phyloP scores from a whole-genome alignment of 1,140 invertebrate species.

The Anoplolepis gracilipes region DNA sequence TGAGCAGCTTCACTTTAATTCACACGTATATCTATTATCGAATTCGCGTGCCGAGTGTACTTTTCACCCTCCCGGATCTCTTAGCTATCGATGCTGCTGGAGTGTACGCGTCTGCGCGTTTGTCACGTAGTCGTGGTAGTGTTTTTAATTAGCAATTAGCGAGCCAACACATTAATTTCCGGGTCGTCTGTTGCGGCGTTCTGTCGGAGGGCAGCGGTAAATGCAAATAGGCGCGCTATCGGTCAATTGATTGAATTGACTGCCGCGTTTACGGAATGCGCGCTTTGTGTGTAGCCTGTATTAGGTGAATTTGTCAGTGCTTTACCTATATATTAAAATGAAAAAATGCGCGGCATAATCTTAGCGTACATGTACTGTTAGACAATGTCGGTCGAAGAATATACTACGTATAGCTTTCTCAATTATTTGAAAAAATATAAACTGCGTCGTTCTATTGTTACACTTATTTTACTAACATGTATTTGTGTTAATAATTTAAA shows the following conservation, averaged over 20 bases:
- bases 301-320: neutral
- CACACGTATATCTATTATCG: neutral
- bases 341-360: too few species aligned
- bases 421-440: too few species aligned
- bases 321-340: neutral
- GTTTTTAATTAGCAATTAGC: slow-evolving; percentile 86
- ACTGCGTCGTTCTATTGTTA: too few species aligned
- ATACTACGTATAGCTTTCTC: too few species aligned
- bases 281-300: neutral
- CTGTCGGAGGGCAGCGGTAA: slow-evolving; percentile 77
- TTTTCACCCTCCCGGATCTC: neutral
- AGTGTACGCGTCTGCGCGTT: neutral
- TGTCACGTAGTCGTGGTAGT: slow-evolving; percentile 60
- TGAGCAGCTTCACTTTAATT: neutral
- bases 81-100: neutral
- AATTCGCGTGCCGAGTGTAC: neutral
- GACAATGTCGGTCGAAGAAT: too few species aligned
- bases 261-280: slow-evolving; percentile 65
- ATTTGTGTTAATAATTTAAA: too few species aligned
- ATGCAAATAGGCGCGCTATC: slow-evolving; percentile 83
- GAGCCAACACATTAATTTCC: slow-evolving; percentile 85
- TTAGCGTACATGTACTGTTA: too few species aligned
- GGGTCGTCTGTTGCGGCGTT: slow-evolving; percentile 82
- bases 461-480: too few species aligned
- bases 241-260: slow-evolving; percentile 85